A percentile compares a stretch with the other conserved stretches of the same genome.
phyloP scores from a whole-genome alignment of 1,140 invertebrate genomes.

The Mamestra configurata region DNA sequence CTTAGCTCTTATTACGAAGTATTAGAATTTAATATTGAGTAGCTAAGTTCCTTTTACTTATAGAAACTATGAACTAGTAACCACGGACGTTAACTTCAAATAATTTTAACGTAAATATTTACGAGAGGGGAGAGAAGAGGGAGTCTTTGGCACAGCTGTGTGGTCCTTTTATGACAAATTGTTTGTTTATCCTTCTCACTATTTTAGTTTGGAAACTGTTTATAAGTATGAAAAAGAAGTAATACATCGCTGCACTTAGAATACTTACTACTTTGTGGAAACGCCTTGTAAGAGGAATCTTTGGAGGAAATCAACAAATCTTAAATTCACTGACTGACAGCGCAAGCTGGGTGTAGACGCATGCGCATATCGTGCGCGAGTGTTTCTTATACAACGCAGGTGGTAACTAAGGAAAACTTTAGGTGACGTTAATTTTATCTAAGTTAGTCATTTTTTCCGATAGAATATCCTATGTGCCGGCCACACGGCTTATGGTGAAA shows the following conservation, averaged over 20 bases:
- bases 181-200: constrained; percentile 33
- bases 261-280: no score
- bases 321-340: no score
- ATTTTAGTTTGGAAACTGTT: constrained; percentile 39
- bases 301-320: no score
- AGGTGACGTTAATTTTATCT: no score
- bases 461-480: no score
- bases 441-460: no score
- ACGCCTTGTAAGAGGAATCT: no score
- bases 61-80: background rate
- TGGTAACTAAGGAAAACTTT: no score
- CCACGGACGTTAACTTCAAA: constrained; percentile 57
- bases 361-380: no score
- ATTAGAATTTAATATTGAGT: constrained; percentile 18
- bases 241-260: background rate
- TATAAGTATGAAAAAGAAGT: background rate
- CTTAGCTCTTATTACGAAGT: background rate
- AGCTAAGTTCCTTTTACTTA: background rate
- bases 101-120: constrained; percentile 70
- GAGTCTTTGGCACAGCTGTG: constrained; percentile 47
- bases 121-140: constrained; percentile 41
- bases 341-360: no score
- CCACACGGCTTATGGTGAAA: no score
- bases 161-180: constrained; percentile 61
- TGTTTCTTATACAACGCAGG: no score